These are phyloP conservation scores for Pterostichus niger DNA, from an alignment of 2,888 invertebrate genomes.

Conservation along the genomic window DNA sequence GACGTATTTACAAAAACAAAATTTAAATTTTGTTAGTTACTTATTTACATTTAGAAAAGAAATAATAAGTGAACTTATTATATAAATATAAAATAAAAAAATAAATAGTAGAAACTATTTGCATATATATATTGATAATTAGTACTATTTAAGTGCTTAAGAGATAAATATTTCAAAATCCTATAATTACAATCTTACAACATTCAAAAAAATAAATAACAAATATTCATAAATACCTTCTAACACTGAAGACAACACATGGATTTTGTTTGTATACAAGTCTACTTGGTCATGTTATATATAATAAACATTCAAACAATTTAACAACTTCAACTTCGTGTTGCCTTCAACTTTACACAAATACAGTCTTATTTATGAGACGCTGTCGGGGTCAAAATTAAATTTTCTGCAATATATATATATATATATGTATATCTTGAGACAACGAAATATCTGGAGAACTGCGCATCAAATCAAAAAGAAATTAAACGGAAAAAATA, in stretches of 20 bases:
- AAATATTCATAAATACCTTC: constrained; percentile 25
- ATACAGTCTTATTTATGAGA: not conserved
- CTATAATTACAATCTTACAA: constrained; percentile 13
- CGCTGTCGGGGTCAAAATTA: too few relatives aligned
- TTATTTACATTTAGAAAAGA: not conserved
- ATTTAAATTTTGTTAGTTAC: too few relatives aligned
- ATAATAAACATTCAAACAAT: constrained; percentile 30
- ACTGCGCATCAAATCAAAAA: too few relatives aligned
- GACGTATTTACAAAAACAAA: too few relatives aligned
- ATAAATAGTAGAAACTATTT: not conserved
- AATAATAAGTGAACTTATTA: constrained; percentile 3
- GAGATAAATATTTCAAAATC: constrained; percentile 9
- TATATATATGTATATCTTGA: too few relatives aligned
- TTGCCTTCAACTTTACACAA: not conserved
- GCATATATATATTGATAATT: not conserved
- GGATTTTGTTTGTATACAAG: constrained; percentile 29
- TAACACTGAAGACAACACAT: constrained; percentile 10
- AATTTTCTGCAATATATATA: too few relatives aligned
- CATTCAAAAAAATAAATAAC: constrained; percentile 50
- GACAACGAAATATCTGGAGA: too few relatives aligned
- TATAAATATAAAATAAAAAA: not conserved
- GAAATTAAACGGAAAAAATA: too few relatives aligned
- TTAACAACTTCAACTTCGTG: not conserved
- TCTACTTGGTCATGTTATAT: constrained; percentile 46
- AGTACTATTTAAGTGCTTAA: not conserved